Percentiles rank a stretch among this genome's conserved stretches.
These are phyloP conservation scores for Furnarius figulus DNA, from an alignment of 2,113 vertebrate species.

Conservation along the genomic window DNA sequence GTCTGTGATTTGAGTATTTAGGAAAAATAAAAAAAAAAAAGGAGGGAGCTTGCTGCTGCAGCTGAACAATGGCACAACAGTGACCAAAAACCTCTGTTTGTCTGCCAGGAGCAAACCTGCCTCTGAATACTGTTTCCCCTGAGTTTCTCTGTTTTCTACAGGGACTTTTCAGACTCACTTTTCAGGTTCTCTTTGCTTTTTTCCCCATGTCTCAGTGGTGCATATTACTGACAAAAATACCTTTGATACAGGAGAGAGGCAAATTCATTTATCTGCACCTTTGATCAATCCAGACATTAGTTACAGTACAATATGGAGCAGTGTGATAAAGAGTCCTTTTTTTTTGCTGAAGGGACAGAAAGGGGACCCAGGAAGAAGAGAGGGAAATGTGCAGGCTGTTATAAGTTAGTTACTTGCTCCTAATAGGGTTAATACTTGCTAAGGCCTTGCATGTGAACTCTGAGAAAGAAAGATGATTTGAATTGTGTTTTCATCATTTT, in stretches of 20 bases:
- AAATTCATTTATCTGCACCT: neutral
- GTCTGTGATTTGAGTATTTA: neutral
- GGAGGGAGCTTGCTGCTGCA: neutral
- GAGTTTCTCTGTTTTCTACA: neutral
- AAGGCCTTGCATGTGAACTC: neutral
- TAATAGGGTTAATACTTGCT: neutral
- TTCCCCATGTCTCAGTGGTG: neutral
- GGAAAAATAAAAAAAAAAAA: neutral
- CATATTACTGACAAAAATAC: neutral
- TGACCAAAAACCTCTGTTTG: neutral
- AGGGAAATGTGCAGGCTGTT: neutral
- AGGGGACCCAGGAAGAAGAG: neutral
- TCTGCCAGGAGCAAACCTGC: neutral
- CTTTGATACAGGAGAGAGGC: neutral
- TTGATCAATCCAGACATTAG: neutral
- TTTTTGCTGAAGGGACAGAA: neutral
- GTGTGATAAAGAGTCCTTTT: neutral
- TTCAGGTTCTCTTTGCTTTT: neutral
- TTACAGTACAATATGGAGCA: neutral
- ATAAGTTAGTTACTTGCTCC: neutral
- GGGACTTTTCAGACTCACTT: neutral
- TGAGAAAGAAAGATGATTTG: neutral
- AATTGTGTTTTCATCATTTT: neutral
- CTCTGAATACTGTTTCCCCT: neutral
- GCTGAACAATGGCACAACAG: neutral